These are phyloP conservation scores for Cephus sareptanus DNA, from an alignment of 2,888 invertebrate genomes.

Conservation along the genomic window DNA sequence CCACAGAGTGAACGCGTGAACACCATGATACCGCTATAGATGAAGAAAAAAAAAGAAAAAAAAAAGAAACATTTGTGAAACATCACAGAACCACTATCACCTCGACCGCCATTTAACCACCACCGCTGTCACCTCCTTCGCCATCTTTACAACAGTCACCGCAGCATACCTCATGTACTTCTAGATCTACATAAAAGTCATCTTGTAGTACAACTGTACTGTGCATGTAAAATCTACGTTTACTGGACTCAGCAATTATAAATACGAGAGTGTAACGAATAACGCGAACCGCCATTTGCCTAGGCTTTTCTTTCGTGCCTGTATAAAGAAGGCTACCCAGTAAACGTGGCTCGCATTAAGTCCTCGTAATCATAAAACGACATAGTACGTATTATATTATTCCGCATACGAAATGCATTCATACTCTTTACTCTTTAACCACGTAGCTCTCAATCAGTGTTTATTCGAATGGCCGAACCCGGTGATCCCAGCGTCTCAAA, in stretches of 20 bases:
- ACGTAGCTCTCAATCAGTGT: neutral
- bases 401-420: neutral
- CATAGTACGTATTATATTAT: neutral
- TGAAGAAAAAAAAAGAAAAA: conserved; percentile 12
- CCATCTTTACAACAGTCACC: conserved; percentile 10
- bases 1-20: conserved; percentile 50
- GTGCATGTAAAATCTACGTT: neutral
- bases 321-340: neutral
- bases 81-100: conserved; percentile 15
- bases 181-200: conserved; percentile 23
- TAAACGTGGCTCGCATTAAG: neutral
- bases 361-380: neutral
- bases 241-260: neutral
- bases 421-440: neutral
- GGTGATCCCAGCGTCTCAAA: neutral
- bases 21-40: conserved; percentile 31
- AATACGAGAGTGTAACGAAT: neutral
- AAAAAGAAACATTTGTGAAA: conserved; percentile 15
- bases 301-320: neutral
- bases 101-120: neutral
- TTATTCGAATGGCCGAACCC: neutral
- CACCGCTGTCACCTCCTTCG: neutral
- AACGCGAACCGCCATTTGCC: neutral
- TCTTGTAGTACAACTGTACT: conserved; percentile 12
- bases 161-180: conserved; percentile 30